Evolutionary conservation across 2,888 invertebrate species (phyloP).

Genomic region (Polyommatus icarus): DNA sequence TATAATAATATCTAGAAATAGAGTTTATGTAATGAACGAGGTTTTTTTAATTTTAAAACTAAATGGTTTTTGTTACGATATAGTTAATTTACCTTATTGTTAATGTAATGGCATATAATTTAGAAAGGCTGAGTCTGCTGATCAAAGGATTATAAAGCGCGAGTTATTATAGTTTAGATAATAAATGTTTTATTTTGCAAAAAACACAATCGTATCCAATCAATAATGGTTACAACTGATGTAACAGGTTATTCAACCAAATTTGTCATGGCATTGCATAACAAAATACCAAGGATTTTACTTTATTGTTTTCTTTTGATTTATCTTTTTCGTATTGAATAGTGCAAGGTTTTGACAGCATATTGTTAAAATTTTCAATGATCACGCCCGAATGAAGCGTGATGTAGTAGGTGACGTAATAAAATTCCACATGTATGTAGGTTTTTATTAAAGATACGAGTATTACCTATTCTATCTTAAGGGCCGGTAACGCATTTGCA

Average conservation of each 20-base stretch:
- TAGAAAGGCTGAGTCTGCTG: neutral
- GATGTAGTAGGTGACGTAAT: neutral
- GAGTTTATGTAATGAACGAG: neutral
- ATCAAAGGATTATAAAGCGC: conserved; percentile 15
- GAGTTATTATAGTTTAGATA: neutral
- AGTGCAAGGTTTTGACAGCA: conserved; percentile 8
- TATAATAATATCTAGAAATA: neutral
- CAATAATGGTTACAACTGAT: conserved; percentile 12
- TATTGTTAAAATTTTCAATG: neutral
- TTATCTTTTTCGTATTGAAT: conserved; percentile 6
- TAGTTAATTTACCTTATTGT: neutral
- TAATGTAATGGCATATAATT: neutral
- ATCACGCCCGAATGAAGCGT: neutral
- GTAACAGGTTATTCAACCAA: conserved; percentile 19
- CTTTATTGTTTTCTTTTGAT: conserved; percentile 8
- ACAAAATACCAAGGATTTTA: conserved; percentile 20
- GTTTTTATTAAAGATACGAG: neutral
- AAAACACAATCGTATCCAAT: conserved; percentile 22
- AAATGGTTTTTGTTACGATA: neutral
- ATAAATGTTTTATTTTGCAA: neutral
- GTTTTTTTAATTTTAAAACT: neutral
- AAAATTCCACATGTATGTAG: neutral
- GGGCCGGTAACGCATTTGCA: too few relatives aligned
- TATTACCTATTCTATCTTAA: too few relatives aligned
- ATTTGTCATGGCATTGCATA: conserved; percentile 21